Base-by-base conservation (phyloP, 2,888 invertebrate species). In the Sarcophaga rosellei region DNA sequence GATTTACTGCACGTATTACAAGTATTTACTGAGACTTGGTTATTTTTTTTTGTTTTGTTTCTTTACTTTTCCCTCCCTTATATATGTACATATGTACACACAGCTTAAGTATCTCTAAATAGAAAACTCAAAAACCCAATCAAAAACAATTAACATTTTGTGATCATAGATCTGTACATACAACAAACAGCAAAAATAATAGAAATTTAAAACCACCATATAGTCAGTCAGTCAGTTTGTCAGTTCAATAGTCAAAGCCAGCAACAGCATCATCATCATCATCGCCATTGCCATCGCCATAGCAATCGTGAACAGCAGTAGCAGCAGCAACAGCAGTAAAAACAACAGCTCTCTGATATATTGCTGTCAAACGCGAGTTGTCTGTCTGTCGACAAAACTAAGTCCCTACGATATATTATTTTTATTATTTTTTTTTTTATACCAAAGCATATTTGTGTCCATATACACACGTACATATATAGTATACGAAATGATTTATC, bases 91-190 rank as follows among this genome's bases (percentile, higher is more conserved):
- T 44, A 66, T 65, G 17, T 65, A 15, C 25, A 65, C 35, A 35
- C 65, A 17, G 23, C 65, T 25, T 35, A 35, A 35, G 66, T 66
- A 69, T 45, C 68, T 53, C 25, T 57, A 74, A 74, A 72, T 59
- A 70, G 57, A 25, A 68, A 68, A 68, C 8, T 44, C 21, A 69
- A 69, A 23, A 35, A 70, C 12, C 47, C 86, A 86, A 86, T 86
- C 86, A 81, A 83, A 86, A 80, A 77, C 77, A 83, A 86, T 83
- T 86, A 86, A 81, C 83, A 81, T 86, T 83, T 86, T 86, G 25
- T 59, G 81, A 85, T 85, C 81, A 78, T 78, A 81, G 85, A 85
- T 78, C 62, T 72, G n/a, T 59, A 78, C 11, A 47, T 25, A 79
- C 65, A 45, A 35, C 6, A 6, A 47, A 70, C 53, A 53, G 53